Base-by-base conservation (phyloP, 2,888 invertebrate genomes). In the Temnothorax unifasciatus region DNA sequence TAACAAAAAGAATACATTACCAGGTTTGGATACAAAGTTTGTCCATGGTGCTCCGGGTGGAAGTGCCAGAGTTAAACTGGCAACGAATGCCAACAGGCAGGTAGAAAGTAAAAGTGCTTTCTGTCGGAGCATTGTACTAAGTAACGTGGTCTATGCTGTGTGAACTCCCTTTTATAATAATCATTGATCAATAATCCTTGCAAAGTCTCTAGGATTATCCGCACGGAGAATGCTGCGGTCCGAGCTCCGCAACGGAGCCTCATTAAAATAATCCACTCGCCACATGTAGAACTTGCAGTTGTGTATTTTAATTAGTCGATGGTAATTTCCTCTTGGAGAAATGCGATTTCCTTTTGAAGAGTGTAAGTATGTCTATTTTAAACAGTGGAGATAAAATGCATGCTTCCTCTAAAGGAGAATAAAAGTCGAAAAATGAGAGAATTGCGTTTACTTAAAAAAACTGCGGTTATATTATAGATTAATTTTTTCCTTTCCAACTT, bases 21-120 rank as follows among this genome's bases (percentile, higher is more conserved):
- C 90, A 82, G 91, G 74, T 76, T 91, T 91, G 25, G 88, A 84
- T 52, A 73, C 69, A 18, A 73, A 88, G 13, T 71, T 88, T 50
- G 89, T 63, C 92, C 93, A 94, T 90, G 92, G 86, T 82, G 88
- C 61, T 68, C 68, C 89, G n/a, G 91, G 87, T 29, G 93, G 88
- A 82, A 88, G 79, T 85, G 92, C 91, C 21, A 89, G 89, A 44
- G 85, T 84, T 69, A 87, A 90, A 34, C 85, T 57, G 38, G 86
- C 82, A 15, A 85, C 85, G 44, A 92, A 64, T 38, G 90, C 86
- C 79, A 91, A 54, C 41, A 93, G 73, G 47, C 87, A 85, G 75
- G 88, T 83, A 44, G 83, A 88, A 86, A 92, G 52, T 81, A 86
- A 82, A 41, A 88, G 77, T 90, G 85, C 88, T 88, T 87, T 87